Base-by-base conservation (phyloP, 2,113 vertebrate genomes). In the Periophthalmodon schlosseri region DNA sequence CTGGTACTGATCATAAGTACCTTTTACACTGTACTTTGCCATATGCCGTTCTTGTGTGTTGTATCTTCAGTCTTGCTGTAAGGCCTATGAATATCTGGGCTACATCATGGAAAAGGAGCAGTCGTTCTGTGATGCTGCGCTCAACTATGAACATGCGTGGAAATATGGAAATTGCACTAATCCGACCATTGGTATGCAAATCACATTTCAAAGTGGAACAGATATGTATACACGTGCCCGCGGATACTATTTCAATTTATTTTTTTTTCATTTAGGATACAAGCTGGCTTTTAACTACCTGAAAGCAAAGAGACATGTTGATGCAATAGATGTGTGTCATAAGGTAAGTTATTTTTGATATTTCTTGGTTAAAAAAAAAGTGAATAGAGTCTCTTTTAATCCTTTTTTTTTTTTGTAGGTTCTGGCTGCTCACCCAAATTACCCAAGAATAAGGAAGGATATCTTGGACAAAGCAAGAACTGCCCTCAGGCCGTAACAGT, bases 71-170 rank as follows among this genome's bases (percentile, higher is more conserved):
- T 98, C 98, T 4, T 97, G 97, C 91, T 97, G 96, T 91, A 99
- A 99, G 91, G 97, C 96, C 36, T 98, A 98, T 73, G 97, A 99
- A 90, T 99, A 99, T 85, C 95, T 95, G 92, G 98, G 98, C 44
- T 99, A 98, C 82, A 97, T 99, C 74, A 97, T 98, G 97, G 98
- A 99, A 88, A 99, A 99, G 77, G 98, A 99, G 64, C 97, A 97
- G 87, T 93, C 96, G 0, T 99, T 97, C 82, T 93, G 95, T 69
- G 97, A 99, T 79, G 97, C 97, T 44, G 96, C 96, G 46, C 64
- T 94, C 71, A 98, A 97, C 89, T 99, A 99, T 6, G 97, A 99
- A 91, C 93, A 97, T 94, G 98, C 98, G 0, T 99, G 97, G 98
- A 99, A 96, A 84, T 96, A 96, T 0, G 94, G 96, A 80, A 97